Evolutionary conservation across 2,797 vertebrate species (phyloP), one percentile per base, ranked within the genome.

Genomic region (Tenualosa thibaudeaui): DNA sequence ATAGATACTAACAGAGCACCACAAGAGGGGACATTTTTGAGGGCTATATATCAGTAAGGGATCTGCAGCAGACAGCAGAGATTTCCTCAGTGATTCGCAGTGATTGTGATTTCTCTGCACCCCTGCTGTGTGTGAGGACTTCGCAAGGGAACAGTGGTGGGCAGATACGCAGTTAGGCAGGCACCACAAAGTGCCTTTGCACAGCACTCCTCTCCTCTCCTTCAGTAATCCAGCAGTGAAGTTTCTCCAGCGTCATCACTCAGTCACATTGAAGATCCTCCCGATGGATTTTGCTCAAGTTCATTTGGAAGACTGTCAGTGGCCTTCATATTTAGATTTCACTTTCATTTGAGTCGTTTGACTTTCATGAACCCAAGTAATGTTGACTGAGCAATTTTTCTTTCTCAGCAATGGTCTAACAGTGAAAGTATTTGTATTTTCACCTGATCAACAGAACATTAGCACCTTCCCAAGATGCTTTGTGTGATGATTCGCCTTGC

Each of bases 21-120:
- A n/a, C 0, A 31, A 37, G 37, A 40, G 68, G 65, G 68, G 68
- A 71, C 68, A 40, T 71, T 71, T 71, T 71, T 56, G 68, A 78
- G 40, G 43, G 40, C 40, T 78, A 51, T 51, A 51, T 51, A 78
- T 78, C 71, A 78, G 37, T 78, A 22, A 78, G 40, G 71, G 71
- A 78, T 78, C 71, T 78, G 71, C 71, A 46, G 71, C 71, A 17
- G 71, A 78, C 71, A 78, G 71, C 71, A 78, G 71, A 78, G 40
- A 78, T 78, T 46, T 78, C 71, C 71, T 78, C 71, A 43, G 71
- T 78, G 71, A 78, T 78, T 78, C 40, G 19, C 71, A 43, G 40
- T 46, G 71, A 78, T 78, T 78, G 71, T 78, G 71, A 78, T 78
- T 43, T 46, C 71, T 78, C 5, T 9, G 15, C 71, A 19, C 40